Conservation (phyloP, 1,140 invertebrate species). For the Telenomus remus region DNA sequence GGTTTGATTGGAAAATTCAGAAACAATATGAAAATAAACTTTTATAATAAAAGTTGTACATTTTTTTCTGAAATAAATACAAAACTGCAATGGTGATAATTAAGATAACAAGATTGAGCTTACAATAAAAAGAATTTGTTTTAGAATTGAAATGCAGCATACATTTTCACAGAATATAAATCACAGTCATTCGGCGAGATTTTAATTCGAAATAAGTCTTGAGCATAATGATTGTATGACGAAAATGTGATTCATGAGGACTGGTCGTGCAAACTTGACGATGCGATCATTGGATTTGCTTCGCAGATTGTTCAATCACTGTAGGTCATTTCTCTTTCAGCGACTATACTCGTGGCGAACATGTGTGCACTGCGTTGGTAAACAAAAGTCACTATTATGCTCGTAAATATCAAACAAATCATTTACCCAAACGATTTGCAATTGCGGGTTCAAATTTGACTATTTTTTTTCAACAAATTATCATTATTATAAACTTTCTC, state of each 20-base stretch:
- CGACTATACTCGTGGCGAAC: conserved; percentile 28
- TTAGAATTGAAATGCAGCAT: no score
- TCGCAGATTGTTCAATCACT: conserved; percentile 43
- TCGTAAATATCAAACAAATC: conserved; percentile 38
- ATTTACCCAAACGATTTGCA: conserved; percentile 1
- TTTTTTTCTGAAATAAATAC: no score
- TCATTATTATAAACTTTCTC: no score
- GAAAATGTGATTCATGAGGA: conserved; percentile 33
- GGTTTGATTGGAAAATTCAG: no score
- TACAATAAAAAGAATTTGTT: no score
- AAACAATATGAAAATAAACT: no score
- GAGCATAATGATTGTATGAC: conserved; percentile 6
- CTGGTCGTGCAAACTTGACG: conserved; percentile 27
- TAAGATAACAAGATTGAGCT: no score
- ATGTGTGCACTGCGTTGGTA: conserved; percentile 37
- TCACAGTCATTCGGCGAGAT: neutral
- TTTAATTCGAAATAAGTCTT: conserved; percentile 10
- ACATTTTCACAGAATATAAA: no score
- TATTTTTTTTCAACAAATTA: no score
- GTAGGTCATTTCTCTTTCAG: conserved; percentile 44
- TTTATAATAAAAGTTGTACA: no score
- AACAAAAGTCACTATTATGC: conserved; percentile 44
- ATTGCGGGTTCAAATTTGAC: no score
- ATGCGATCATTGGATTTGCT: conserved; percentile 34
- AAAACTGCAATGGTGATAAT: no score